These are phyloP conservation scores for Vulpes vulpes DNA, from an alignment of 2,113 vertebrate species.

Conservation along the genomic window DNA sequence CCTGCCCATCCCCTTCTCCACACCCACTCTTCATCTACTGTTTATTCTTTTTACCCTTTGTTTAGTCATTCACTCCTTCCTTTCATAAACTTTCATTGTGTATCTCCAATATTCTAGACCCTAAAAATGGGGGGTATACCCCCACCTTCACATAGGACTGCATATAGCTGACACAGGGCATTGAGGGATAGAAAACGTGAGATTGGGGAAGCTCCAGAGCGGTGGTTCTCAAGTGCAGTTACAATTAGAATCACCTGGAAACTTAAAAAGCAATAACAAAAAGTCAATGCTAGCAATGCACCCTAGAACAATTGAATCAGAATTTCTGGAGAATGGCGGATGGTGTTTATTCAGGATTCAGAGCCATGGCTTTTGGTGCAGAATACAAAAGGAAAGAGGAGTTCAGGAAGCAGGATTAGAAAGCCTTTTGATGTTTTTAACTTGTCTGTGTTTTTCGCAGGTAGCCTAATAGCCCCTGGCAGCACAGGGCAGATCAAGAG, in stretches of 20 bases:
- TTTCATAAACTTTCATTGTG: background rate
- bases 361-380: background rate
- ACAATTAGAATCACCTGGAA: background rate
- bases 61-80: background rate
- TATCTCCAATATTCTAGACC: background rate
- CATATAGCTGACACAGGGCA: background rate
- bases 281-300: background rate
- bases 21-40: fast-evolving
- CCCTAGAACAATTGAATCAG: background rate
- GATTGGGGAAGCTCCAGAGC: background rate
- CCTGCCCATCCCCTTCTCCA: background rate
- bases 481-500: background rate
- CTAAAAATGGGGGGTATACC: background rate
- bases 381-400: background rate
- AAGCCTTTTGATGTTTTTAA: background rate
- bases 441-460: background rate
- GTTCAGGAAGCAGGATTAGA: background rate
- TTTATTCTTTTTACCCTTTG: background rate
- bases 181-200: background rate
- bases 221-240: background rate
- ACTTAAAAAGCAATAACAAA: background rate
- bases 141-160: background rate
- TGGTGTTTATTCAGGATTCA: background rate
- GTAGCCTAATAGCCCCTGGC: background rate
- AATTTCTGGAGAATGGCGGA: background rate